phyloP scores from a whole-genome alignment of 2,888 invertebrate genomes.

The Hemicrepidius hirtus region DNA sequence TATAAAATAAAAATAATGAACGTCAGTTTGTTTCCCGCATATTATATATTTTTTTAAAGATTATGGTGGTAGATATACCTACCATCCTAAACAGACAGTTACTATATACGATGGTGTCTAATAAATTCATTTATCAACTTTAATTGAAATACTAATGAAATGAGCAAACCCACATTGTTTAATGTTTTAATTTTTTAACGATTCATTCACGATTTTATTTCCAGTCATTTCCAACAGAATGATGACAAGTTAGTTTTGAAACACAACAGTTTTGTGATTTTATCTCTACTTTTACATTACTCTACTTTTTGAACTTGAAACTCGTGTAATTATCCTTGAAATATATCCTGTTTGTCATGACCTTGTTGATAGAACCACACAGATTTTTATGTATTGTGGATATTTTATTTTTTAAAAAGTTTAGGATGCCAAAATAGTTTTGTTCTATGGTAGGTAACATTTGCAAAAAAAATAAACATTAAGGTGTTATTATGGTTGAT shows the following conservation, averaged over 20 bases:
- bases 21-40: conserved; percentile 41
- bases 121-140: conserved; percentile 57
- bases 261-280: not conserved
- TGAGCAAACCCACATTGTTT: conserved; percentile 57
- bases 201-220: conserved; percentile 34
- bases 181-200: conserved; percentile 53
- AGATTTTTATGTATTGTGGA: too few relatives aligned
- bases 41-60: conserved; percentile 30
- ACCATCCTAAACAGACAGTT: conserved; percentile 44
- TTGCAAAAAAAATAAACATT: too few relatives aligned
- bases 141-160: conserved; percentile 58
- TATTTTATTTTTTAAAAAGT: too few relatives aligned
- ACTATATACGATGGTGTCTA: conserved; percentile 48
- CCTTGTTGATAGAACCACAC: too few relatives aligned
- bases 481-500: too few relatives aligned
- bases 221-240: not conserved
- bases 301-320: not conserved
- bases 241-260: not conserved
- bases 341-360: not conserved
- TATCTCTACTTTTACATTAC: not conserved
- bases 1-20: not conserved
- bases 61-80: conserved; percentile 53
- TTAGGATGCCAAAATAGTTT: too few relatives aligned
- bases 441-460: too few relatives aligned
- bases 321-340: not conserved